A percentile compares a stretch with the other conserved stretches of the same genome.
Evolutionary conservation across 2,888 invertebrate species (phyloP).

Genomic region (Gasteruption jaculator): DNA sequence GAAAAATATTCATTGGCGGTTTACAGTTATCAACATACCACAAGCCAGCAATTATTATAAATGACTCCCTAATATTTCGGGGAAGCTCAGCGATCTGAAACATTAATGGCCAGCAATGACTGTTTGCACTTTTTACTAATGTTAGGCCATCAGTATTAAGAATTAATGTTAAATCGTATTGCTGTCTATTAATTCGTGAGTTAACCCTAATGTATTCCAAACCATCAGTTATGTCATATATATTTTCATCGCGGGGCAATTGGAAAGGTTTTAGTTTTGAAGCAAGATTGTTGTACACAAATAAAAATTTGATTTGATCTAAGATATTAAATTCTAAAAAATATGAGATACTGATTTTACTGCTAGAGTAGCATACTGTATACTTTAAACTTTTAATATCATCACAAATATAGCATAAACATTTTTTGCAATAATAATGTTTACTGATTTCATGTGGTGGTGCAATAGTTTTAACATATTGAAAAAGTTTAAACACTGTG

Average conservation of each 20-base stretch:
- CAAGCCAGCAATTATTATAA: slow-evolving; percentile 14
- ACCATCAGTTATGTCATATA: slow-evolving; percentile 18
- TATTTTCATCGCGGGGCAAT: slow-evolving; percentile 3
- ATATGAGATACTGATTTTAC: slow-evolving; percentile 10
- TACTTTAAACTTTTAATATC: slow-evolving; percentile 7
- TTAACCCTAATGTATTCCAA: slow-evolving; percentile 22
- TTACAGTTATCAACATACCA: slow-evolving; percentile 15
- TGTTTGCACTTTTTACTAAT: slow-evolving; percentile 13
- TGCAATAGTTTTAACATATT: slow-evolving; percentile 9
- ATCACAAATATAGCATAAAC: slow-evolving; percentile 10
- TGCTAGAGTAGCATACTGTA: slow-evolving; percentile 12
- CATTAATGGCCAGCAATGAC: slow-evolving; percentile 19
- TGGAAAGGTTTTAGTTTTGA: slow-evolving; percentile 9
- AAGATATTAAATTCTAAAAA: slow-evolving; percentile 23
- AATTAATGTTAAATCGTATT: slow-evolving; percentile 20
- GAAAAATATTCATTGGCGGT: slow-evolving; percentile 16
- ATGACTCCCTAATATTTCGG: slow-evolving; percentile 14
- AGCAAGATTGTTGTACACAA: slow-evolving; percentile 17
- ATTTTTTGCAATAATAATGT: slow-evolving; percentile 18
- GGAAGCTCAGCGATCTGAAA: slow-evolving; percentile 19
- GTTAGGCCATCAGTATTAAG: slow-evolving; percentile 21
- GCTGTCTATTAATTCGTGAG: slow-evolving; percentile 3
- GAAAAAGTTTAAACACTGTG: slow-evolving; percentile 7
- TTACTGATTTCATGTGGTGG: slow-evolving; percentile 4
- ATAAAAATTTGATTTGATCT: slow-evolving; percentile 19